Base-by-base conservation (phyloP, 2,888 invertebrate species). In the Hyposoter dolosus region DNA sequence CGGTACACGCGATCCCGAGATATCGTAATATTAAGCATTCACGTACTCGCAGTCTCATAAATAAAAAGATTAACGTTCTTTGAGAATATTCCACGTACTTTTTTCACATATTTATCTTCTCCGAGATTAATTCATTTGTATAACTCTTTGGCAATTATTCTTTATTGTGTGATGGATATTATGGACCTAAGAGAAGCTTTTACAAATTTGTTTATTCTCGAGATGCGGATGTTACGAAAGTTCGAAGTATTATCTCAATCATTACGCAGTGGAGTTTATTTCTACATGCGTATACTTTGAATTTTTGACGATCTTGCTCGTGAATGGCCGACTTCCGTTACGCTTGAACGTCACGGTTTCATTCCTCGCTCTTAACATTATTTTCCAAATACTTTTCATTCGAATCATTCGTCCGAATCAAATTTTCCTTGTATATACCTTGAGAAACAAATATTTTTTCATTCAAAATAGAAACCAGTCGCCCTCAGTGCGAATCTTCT, bases 181-280 rank as follows among this genome's bases (percentile, higher is more conserved):
- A 28, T 28, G 32, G 40, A 28, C 15, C 63, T 17, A 1, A 28
- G 45, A 19, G 35, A 60, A 23, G 63, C 7, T 45, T 65, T 15
- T 23, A 53, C 50, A 77, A 77, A 50, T 66, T 35, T 35, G 43
- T 56, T 69, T 19, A 19, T 45, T 71, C 60, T 60, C 60, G 50
- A 19, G 40, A 63, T 40, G 23, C 50, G 80, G 80, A 80, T 72
- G 17, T 80, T 53, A 50, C 71, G 72, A 72, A 80, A 80, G 9
- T 1, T 47, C 12, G 32, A 17, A 72, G 72, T 28, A 28, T 53
- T 53, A 40, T 53, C 40, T 65, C 63, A 65, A 65, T 80, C 40
- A 80, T 80, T 71, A 72, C 63, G 60, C 56, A 35, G 17, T 19
- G 50, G 28, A 80, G 47, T 80, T 65, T 72, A 60, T 79, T 60